Base-by-base conservation (phyloP, 2,888 invertebrate genomes). In the Panzeria rudis region DNA sequence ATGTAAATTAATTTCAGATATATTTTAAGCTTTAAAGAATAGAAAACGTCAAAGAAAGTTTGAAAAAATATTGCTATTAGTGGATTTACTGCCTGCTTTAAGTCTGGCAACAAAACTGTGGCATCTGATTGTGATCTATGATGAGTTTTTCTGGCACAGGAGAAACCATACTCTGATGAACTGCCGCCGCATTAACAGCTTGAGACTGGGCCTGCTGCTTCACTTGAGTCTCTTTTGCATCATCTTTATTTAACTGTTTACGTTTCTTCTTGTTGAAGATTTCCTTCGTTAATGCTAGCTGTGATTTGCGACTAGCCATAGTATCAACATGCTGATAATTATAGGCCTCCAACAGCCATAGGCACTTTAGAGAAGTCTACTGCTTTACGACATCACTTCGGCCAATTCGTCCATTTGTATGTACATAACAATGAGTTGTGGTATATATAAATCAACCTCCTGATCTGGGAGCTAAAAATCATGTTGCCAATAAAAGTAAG, bases 351-450 rank as follows among this genome's bases (percentile, higher is more conserved):
- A 99, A 93, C 75, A 99, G 94, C 99, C 99, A 99, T 90, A 98
- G 97, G 91, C 98, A 96, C 92, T 98, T 96, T 88, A 99, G 94
- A 59, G 99, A 98, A 99, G 93, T 99, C 98, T 83, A 97, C 97
- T 87, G 98, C 98, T 92, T 96, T 95, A 90, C 98, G 95, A 94
- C 99, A 99, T 92, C 6, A 97, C 97, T 94, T 99, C 99, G 76
- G 99, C 99, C 88, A 99, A 96, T 92, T 99, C 99, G 90, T 97
- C 97, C 95, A 98, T 98, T 94, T 99, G 98, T 93, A 99, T 97
- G 93, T 99, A 99, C 97, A 99, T 98, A 90, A 98, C 98, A 90
- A 99, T 96, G 90, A 99, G 93, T 93, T 99, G 99, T 64, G 99
- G 99, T 92, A 99, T 95, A 93, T 99, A 99, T 93, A 99, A 98